These are phyloP conservation scores for Acanthisitta chloris DNA, from an alignment of 2,113 vertebrate genomes.

Conservation along the genomic window DNA sequence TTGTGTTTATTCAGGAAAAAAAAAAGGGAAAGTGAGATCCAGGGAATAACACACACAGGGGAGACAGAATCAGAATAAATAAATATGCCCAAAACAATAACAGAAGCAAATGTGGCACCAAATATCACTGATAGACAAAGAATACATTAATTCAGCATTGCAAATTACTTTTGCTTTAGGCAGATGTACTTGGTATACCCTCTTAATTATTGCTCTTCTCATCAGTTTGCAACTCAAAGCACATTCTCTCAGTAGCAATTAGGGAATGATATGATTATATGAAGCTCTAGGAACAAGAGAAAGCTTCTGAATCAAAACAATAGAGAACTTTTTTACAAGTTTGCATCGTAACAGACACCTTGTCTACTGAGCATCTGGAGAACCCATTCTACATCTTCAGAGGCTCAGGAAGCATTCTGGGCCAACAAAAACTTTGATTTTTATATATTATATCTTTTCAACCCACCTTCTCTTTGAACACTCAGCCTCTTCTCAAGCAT, in stretches of 20 bases:
- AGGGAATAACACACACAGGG: constrained; percentile 24
- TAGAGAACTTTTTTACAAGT: neutral
- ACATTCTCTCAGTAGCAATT: constrained; percentile 46
- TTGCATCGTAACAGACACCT: neutral
- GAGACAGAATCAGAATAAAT: constrained; percentile 60
- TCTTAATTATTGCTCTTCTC: constrained; percentile 66
- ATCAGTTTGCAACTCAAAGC: constrained; percentile 60
- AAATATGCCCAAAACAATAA: constrained; percentile 59
- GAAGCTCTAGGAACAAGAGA: neutral
- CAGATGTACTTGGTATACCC: constrained; percentile 53
- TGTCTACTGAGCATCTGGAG: neutral
- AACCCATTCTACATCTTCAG: neutral
- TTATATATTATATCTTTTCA: neutral
- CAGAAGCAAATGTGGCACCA: constrained; percentile 46
- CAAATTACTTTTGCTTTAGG: constrained; percentile 68
- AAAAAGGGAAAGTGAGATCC: neutral
- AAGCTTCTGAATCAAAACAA: neutral
- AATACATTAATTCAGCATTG: constrained; percentile 61
- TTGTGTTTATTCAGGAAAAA: neutral
- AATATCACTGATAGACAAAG: constrained; percentile 47
- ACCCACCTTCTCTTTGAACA: neutral
- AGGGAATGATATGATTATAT: constrained; percentile 9
- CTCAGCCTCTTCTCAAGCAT: neutral
- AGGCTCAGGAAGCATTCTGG: neutral
- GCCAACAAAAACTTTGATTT: neutral